Percentiles rank a stretch among this genome's conserved stretches.
These are phyloP conservation scores for Aptenodytes forsteri DNA, from an alignment of 2,113 vertebrate genomes.

Conservation along the genomic window DNA sequence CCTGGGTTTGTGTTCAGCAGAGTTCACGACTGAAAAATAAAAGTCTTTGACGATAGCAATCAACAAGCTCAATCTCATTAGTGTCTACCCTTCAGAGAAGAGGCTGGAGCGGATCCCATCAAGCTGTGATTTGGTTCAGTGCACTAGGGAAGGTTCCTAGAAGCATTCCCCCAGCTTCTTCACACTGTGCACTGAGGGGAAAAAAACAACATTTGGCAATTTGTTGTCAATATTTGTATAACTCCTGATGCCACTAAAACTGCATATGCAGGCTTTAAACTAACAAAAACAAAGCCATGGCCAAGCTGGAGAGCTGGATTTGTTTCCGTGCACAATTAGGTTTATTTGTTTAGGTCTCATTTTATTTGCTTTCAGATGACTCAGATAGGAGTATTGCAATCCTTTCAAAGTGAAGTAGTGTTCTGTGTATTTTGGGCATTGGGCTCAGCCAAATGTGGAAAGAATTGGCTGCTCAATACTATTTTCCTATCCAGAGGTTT, in stretches of 20 bases:
- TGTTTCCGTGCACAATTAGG: constrained; percentile 76
- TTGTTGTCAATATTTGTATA: constrained; percentile 76
- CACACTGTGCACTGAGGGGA: neutral
- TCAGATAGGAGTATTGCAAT: constrained; percentile 78
- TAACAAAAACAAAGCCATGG: constrained; percentile 73
- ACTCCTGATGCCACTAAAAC: constrained; percentile 71
- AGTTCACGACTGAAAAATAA: constrained; percentile 34
- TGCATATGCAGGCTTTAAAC: constrained; percentile 72
- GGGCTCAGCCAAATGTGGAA: constrained; percentile 68
- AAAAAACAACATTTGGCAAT: constrained; percentile 70
- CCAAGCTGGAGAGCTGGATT: constrained; percentile 75
- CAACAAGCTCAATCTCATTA: constrained; percentile 22
- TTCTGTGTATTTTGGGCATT: constrained; percentile 75
- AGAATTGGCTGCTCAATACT: constrained; percentile 73
- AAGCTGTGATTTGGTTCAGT: constrained; percentile 37
- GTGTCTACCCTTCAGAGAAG: constrained; percentile 38
- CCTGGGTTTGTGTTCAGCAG: constrained; percentile 26
- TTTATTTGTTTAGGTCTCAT: constrained; percentile 82
- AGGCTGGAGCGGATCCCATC: constrained; percentile 24
- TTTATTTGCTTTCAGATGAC: constrained; percentile 83
- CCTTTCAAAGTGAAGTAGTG: constrained; percentile 75
- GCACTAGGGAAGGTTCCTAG: constrained; percentile 52
- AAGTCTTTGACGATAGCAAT: neutral
- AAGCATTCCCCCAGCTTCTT: constrained; percentile 56
- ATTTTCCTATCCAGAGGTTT: constrained; percentile 77